Percentiles rank a stretch among this genome's conserved stretches.
Conservation (phyloP, 35 echinoderm and acorn worm species). For the Ophiothrix spiculata region DNA sequence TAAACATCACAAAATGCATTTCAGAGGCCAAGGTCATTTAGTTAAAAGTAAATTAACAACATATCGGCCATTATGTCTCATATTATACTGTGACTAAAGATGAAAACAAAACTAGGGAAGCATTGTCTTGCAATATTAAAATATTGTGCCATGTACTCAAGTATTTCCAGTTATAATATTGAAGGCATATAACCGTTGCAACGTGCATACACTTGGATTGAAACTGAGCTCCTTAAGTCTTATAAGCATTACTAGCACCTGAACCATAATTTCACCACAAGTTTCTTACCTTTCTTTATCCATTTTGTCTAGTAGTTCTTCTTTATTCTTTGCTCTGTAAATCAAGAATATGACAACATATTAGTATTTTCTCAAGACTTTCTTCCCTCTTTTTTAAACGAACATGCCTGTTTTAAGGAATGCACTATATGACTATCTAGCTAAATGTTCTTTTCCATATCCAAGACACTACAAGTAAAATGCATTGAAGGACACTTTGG, state of each 20-base stretch:
- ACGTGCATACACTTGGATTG: background rate
- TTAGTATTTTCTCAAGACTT: too few species aligned
- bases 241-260: background rate
- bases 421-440: too few species aligned
- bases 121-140: background rate
- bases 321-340: conserved; percentile 62
- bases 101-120: background rate
- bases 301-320: conserved; percentile 59
- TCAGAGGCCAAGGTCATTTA: too few species aligned
- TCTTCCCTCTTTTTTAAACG: too few species aligned
- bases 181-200: background rate
- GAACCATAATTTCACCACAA: background rate
- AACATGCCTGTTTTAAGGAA: too few species aligned
- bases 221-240: background rate
- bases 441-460: too few species aligned
- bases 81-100: too few species aligned
- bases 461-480: too few species aligned
- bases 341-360: background rate
- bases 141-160: background rate
- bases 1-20: too few species aligned
- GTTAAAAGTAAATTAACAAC: too few species aligned
- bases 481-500: too few species aligned
- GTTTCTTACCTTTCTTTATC: conserved; percentile 60
- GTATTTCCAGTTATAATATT: background rate
- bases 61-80: background rate